Evolutionary conservation across 2,888 invertebrate genomes (phyloP).

Genomic region (Conchocele bisecta): DNA sequence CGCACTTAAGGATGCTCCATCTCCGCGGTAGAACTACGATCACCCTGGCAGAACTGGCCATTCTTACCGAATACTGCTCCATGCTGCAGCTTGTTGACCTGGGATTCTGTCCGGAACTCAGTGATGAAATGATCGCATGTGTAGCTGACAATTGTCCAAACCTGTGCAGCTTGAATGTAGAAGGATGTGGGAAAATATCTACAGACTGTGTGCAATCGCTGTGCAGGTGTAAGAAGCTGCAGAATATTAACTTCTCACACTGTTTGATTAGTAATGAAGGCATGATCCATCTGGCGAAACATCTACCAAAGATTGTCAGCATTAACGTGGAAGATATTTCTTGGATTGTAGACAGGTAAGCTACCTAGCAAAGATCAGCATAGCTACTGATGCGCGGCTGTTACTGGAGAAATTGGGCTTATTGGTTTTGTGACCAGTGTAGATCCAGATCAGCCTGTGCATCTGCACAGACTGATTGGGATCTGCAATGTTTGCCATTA

Average conservation of each 20-base stretch:
- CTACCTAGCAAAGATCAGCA: no score
- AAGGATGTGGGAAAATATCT: slow-evolving; percentile 63
- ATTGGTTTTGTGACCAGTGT: no score
- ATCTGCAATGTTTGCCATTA: no score
- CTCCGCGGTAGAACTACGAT: slow-evolving; percentile 57
- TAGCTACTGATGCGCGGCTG: no score
- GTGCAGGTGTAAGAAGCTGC: slow-evolving; percentile 42
- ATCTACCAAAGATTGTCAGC: slow-evolving; percentile 48
- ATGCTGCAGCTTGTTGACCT: slow-evolving; percentile 62
- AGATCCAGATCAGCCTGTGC: no score
- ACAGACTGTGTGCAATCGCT: slow-evolving; percentile 53
- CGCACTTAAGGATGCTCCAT: slow-evolving; percentile 52
- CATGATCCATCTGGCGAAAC: slow-evolving; percentile 52
- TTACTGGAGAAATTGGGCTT: no score
- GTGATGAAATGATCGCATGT: slow-evolving; percentile 51
- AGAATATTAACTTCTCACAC: slow-evolving; percentile 68
- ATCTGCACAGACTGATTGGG: no score
- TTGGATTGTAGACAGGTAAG: slow-evolving; percentile 67
- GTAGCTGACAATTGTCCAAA: slow-evolving; percentile 60
- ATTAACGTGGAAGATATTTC: slow-evolving; percentile 72
- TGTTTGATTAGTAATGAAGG: slow-evolving; percentile 64
- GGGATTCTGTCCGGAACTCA: slow-evolving; percentile 66
- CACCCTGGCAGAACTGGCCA: slow-evolving; percentile 58
- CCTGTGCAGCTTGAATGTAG: slow-evolving; percentile 64
- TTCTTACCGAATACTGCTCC: slow-evolving; percentile 61